phyloP scores from a whole-genome alignment of 2,113 vertebrate genomes.

The Peucedramus taeniatus region DNA sequence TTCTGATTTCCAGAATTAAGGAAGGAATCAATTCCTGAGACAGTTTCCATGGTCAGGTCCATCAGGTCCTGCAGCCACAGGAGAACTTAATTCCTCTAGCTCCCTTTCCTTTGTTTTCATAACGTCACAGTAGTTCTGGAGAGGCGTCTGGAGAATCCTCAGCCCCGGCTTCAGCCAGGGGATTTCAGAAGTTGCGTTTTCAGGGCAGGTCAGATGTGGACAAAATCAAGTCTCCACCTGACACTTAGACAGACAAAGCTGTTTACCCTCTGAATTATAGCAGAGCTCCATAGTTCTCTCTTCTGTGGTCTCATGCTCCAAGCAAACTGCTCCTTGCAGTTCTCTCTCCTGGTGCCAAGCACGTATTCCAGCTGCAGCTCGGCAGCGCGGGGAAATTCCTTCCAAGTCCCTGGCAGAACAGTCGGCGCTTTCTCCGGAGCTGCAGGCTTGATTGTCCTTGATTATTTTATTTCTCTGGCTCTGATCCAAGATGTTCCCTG shows the following conservation, averaged over 20 bases:
- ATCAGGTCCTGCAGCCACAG: constrained; percentile 18
- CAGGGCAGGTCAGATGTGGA: constrained; percentile 37
- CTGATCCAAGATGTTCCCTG: constrained; percentile 76
- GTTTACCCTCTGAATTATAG: constrained; percentile 37
- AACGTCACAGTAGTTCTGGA: constrained; percentile 44
- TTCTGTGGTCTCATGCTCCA: constrained; percentile 34
- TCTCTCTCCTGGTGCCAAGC: constrained; percentile 44
- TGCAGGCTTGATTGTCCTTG: constrained; percentile 72
- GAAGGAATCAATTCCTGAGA: neutral
- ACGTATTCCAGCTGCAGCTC: constrained; percentile 42
- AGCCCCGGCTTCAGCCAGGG: constrained; percentile 5
- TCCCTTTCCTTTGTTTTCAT: constrained; percentile 23
- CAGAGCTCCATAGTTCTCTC: constrained; percentile 30
- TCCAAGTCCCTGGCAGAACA: constrained; percentile 50
- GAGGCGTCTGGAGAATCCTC: constrained; percentile 17
- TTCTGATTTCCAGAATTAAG: constrained; percentile 20
- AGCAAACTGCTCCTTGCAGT: constrained; percentile 28
- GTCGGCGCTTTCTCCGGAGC: constrained; percentile 64
- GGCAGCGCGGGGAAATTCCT: constrained; percentile 45
- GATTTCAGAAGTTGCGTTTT: constrained; percentile 39
- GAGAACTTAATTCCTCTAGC: constrained; percentile 42
- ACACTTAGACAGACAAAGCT: constrained; percentile 51
- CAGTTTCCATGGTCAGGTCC: constrained; percentile 3
- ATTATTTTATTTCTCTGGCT: constrained; percentile 74
- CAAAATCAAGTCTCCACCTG: constrained; percentile 43